Evolutionary conservation across 2,797 vertebrate species (phyloP).

Genomic region (Sciaenops ocellatus): DNA sequence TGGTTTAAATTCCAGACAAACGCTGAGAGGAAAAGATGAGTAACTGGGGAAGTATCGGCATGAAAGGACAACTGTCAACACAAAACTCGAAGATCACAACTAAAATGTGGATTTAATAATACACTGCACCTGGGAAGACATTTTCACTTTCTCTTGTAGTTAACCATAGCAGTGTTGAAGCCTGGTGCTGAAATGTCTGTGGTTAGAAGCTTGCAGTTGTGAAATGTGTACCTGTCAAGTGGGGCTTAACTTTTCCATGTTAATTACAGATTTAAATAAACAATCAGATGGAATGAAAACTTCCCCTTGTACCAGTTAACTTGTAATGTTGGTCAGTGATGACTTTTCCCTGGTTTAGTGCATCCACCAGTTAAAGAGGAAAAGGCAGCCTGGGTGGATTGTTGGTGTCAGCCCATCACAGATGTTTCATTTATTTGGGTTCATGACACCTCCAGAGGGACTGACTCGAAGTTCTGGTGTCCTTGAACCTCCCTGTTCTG

Average conservation of each 20-base stretch:
- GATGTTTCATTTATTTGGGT: conserved; percentile 32
- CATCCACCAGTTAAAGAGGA: background rate
- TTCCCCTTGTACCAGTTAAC: background rate
- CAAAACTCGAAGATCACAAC: conserved; percentile 18
- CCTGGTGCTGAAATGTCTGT: background rate
- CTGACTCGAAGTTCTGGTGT: background rate
- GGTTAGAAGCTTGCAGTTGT: background rate
- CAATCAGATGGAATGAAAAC: background rate
- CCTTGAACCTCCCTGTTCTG: background rate
- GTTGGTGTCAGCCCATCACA: conserved; percentile 12
- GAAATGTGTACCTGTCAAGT: background rate
- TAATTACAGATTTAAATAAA: background rate
- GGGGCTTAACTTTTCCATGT: background rate
- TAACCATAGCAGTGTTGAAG: background rate
- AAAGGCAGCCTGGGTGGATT: conserved; percentile 1
- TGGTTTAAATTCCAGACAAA: conserved; percentile 1
- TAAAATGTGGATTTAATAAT: background rate
- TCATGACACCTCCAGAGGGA: conserved; percentile 23
- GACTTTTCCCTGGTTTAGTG: background rate
- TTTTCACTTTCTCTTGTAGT: background rate
- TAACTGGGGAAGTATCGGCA: background rate
- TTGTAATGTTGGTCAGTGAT: background rate
- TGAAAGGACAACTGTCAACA: background rate
- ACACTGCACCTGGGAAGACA: background rate
- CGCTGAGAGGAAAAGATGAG: background rate